A percentile compares a stretch with the other conserved stretches of the same genome.
phyloP scores from a whole-genome alignment of 2,797 vertebrate genomes.

The Eleutherodactylus coqui region DNA sequence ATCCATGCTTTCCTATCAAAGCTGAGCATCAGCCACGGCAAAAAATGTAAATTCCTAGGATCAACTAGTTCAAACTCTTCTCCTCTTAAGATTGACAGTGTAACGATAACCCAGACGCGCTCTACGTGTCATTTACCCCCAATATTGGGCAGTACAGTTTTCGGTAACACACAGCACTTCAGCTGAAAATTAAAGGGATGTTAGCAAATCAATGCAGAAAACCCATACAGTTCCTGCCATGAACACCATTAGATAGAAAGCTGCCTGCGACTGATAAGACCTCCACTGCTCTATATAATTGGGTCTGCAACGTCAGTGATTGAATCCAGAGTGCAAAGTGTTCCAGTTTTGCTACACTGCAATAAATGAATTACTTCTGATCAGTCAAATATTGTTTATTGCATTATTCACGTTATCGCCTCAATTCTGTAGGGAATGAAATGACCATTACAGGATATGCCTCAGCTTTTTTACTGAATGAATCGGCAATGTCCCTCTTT shows the following conservation, averaged over 20 bases:
- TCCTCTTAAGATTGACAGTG: neutral
- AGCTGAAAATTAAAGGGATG: constrained; percentile 51
- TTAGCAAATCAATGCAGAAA: constrained; percentile 50
- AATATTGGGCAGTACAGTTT: neutral
- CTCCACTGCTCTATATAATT: constrained; percentile 38
- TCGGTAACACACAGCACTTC: constrained; percentile 12
- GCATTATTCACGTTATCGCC: neutral
- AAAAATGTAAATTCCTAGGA: neutral
- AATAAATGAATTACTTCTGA: constrained; percentile 53
- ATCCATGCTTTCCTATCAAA: constrained; percentile 48
- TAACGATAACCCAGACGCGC: neutral
- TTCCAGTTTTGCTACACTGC: constrained; percentile 39
- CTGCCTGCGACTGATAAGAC: constrained; percentile 49
- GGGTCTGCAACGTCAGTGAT: constrained; percentile 29
- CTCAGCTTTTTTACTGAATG: neutral
- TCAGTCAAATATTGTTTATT: constrained; percentile 31
- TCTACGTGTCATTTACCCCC: neutral
- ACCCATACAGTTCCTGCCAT: constrained; percentile 27
- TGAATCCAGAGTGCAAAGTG: constrained; percentile 38
- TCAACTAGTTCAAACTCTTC: neutral
- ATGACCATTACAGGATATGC: constrained; percentile 5
- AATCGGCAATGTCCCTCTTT: neutral
- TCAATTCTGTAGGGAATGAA: constrained; percentile 1
- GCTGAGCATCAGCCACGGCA: constrained; percentile 39
- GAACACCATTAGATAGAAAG: constrained; percentile 38